Percentiles rank a stretch among this genome's conserved stretches.
These are phyloP conservation scores for Galeopterus variegatus DNA, from an alignment of 2,113 vertebrate genomes.

Conservation along the genomic window DNA sequence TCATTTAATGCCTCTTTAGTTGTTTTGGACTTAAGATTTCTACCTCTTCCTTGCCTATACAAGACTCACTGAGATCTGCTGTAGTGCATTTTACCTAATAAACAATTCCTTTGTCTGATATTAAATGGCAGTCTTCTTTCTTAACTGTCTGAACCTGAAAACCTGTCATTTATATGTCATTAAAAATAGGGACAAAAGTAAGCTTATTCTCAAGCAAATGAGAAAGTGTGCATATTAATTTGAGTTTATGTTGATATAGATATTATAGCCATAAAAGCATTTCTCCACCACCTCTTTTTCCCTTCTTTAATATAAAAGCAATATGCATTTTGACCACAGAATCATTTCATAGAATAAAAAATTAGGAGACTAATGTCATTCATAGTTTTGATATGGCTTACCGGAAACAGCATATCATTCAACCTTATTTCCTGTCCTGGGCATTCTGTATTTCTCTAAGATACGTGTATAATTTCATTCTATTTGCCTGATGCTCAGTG, in stretches of 20 bases:
- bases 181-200: constrained; percentile 20
- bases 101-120: background rate
- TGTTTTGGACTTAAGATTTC: constrained; percentile 16
- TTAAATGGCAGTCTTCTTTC: constrained; percentile 44
- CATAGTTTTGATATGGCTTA: background rate
- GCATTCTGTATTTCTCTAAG: constrained; percentile 29
- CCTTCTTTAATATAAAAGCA: constrained; percentile 42
- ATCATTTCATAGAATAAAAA: constrained; percentile 36
- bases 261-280: background rate
- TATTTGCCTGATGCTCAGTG: background rate
- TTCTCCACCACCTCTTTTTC: background rate
- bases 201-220: constrained; percentile 33
- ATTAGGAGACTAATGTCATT: background rate
- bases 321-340: constrained; percentile 14
- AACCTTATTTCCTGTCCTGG: constrained; percentile 12
- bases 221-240: constrained; percentile 1
- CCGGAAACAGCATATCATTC: constrained; percentile 17
- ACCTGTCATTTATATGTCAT: background rate
- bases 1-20: constrained; percentile 51
- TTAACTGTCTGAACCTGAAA: constrained; percentile 23
- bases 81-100: background rate
- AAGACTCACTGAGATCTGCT: background rate
- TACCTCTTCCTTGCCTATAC: background rate
- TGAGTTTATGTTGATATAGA: background rate
- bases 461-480: background rate